Conservation (phyloP, 2,888 invertebrate genomes). For the Plusia festucae region DNA sequence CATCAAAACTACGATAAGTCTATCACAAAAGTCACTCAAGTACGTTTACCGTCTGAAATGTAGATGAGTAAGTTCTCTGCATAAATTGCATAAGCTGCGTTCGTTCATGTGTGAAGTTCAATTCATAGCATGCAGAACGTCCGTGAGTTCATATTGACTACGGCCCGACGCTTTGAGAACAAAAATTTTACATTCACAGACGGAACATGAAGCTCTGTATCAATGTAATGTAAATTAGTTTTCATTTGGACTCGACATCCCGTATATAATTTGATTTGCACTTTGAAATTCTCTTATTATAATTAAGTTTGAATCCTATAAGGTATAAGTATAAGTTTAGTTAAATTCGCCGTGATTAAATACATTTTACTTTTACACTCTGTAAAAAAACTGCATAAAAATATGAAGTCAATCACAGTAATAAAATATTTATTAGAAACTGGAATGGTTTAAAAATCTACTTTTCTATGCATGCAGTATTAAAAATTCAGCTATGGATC, state of each 20-base stretch:
- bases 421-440: conserved; percentile 1
- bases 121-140: conserved; percentile 14
- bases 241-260: conserved; percentile 23
- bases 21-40: not conserved
- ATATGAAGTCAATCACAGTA: not conserved
- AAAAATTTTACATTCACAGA: conserved; percentile 42
- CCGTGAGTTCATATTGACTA: conserved; percentile 32
- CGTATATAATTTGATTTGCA: conserved; percentile 41
- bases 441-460: not conserved
- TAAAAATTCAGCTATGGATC: not conserved
- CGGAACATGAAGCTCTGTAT: conserved; percentile 38
- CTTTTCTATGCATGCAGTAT: conserved; percentile 9
- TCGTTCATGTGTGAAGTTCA: conserved; percentile 12
- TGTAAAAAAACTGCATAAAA: not conserved
- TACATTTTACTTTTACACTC: not conserved
- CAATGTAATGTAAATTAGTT: conserved; percentile 45
- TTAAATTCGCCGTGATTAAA: too few relatives aligned
- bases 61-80: conserved; percentile 6
- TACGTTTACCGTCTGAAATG: not conserved
- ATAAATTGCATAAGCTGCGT: conserved; percentile 24
- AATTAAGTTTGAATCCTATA: conserved; percentile 9
- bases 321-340: too few relatives aligned
- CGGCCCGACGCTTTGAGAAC: conserved; percentile 26
- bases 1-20: too few relatives aligned
- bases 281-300: conserved; percentile 12